Base-by-base conservation (phyloP, 1,140 invertebrate genomes). In the Scaptomyza montana region DNA sequence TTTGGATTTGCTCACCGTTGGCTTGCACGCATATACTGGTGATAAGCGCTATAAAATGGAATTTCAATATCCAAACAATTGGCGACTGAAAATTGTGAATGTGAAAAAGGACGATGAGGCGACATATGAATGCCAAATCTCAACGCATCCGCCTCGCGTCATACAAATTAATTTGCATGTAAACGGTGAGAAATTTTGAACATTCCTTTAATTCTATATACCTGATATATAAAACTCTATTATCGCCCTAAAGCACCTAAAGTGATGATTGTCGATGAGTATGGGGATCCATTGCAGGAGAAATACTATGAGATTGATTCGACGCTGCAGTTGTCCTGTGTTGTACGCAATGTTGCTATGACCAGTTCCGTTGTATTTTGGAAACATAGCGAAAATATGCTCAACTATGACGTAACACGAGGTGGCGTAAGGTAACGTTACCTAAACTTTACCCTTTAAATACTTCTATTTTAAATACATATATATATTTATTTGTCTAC, bases 291-390 rank as follows among this genome's bases (percentile, higher is more conserved):
- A 7, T 92, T 96, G 25, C 92, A 94, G 66, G 95, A 96, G 91
- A 95, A 96, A 80, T 95, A 95, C 89, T 96, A 96, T 85, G 95
- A 96, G 85, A 95, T 95, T 0, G 95, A 96, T 77, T 96, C 95
- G 60, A 96, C 95, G 3, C 94, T 96, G 62, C 95, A 96, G 64
- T 92, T 96, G 74, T 93, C 95, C 56, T 96, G 95, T 87, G 93
- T 95, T 57, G 95, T 96, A 16, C 93, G 95, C 2, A 94, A 96
- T 91, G 95, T 95, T 90, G 94, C 94, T 71, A 93, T 96, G 90
- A 92, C 36, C 65, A 96, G 92, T 92, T 95, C 92, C 93, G 91
- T 95, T 53, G 94, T 95, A 12, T 93, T 93, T 74, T 96, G 95
- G 95, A 93, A 95, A 16, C 95, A 96, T 75, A 95, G 95, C 55